phyloP scores from a whole-genome alignment of 2,113 vertebrate genomes.

The Lutjanus erythropterus region DNA sequence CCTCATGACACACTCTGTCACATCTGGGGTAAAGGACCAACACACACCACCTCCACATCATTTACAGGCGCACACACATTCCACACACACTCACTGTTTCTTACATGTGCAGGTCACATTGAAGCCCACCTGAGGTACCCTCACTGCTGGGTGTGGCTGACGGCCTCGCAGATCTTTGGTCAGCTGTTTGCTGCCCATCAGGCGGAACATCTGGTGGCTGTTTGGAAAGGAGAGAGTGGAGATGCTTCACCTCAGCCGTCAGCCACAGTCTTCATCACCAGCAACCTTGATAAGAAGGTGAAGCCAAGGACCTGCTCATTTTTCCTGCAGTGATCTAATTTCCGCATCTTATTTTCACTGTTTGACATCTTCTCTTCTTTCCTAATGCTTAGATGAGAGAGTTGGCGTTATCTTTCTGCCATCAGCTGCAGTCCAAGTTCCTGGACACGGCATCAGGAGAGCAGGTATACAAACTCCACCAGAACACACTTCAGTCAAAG shows the following conservation, averaged over 20 bases:
- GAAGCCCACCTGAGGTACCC: slow-evolving; percentile 93
- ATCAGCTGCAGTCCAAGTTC: slow-evolving; percentile 95
- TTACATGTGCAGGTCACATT: slow-evolving; percentile 84
- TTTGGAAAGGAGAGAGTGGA: slow-evolving; percentile 77
- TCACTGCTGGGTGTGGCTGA: slow-evolving; percentile 98
- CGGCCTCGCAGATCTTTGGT: slow-evolving; percentile 93
- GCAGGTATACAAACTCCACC: slow-evolving; percentile 85
- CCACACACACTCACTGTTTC: neutral
- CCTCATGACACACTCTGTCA: slow-evolving; percentile 81
- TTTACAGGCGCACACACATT: neutral
- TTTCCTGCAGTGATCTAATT: fast-evolving
- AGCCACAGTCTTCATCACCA: slow-evolving; percentile 84
- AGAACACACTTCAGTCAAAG: neutral
- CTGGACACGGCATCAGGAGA: slow-evolving; percentile 91
- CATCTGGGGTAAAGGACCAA: slow-evolving; percentile 89
- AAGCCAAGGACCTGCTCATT: neutral
- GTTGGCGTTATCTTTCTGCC: slow-evolving; percentile 89
- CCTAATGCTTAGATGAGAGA: slow-evolving; percentile 89
- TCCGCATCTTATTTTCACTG: neutral
- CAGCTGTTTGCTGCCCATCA: slow-evolving; percentile 91
- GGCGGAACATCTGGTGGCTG: slow-evolving; percentile 89
- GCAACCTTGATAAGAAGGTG: slow-evolving; percentile 90
- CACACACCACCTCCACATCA: neutral
- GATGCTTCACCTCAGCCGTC: slow-evolving; percentile 48
- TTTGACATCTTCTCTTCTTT: neutral